These are phyloP conservation scores for Maccullochella peelii DNA, from an alignment of 2,113 vertebrate genomes.

Conservation along the genomic window DNA sequence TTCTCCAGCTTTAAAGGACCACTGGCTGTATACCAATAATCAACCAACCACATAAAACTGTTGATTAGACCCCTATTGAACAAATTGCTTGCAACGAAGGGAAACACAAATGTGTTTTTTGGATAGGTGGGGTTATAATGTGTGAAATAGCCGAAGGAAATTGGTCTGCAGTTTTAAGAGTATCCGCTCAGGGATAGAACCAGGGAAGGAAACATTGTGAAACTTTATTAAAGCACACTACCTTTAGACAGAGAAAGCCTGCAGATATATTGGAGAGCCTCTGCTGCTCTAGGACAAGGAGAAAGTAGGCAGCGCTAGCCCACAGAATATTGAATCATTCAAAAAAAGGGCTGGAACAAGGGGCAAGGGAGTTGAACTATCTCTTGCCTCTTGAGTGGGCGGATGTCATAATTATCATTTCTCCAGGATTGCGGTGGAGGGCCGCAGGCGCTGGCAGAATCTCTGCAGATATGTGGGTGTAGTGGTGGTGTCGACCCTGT, in stretches of 20 bases:
- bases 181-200: constrained; percentile 2
- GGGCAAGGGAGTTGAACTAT: constrained; percentile 70
- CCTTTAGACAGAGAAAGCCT: constrained; percentile 42
- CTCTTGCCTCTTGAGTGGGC: constrained; percentile 70
- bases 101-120: constrained; percentile 26
- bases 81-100: neutral
- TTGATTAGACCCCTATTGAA: neutral
- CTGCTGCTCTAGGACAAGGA: constrained; percentile 12
- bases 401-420: constrained; percentile 77
- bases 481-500: constrained; percentile 67
- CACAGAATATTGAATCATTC: constrained; percentile 65
- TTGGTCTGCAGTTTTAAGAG: constrained; percentile 23
- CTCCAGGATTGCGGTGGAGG: constrained; percentile 61
- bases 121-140: constrained; percentile 21
- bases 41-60: neutral
- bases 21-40: neutral
- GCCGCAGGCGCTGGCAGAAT: constrained; percentile 56
- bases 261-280: constrained; percentile 39
- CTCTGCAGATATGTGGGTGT: constrained; percentile 70
- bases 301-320: constrained; percentile 37
- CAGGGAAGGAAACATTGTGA: neutral
- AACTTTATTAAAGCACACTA: constrained; percentile 47
- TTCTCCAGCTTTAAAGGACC: neutral
- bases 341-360: constrained; percentile 38
- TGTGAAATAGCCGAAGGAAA: constrained; percentile 37